A percentile compares a stretch with the other conserved stretches of the same genome.
Evolutionary conservation across 2,888 invertebrate species (phyloP).

Genomic region (Heliconius ethilla): DNA sequence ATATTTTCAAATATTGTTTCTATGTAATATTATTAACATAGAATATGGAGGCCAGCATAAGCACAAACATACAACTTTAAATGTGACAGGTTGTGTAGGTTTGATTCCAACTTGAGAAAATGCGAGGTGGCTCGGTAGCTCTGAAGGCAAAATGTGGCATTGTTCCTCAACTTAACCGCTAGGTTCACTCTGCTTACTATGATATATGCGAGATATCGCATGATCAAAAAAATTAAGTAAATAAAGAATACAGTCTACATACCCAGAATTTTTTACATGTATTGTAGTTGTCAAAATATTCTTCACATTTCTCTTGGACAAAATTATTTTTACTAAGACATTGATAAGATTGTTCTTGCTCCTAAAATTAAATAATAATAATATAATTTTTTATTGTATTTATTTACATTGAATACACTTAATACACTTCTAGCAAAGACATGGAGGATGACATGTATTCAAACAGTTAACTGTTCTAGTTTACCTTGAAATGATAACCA

Average conservation of each 20-base stretch:
- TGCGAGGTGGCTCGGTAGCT: too few relatives aligned
- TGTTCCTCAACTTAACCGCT: too few relatives aligned
- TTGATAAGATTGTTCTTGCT: conserved; percentile 86
- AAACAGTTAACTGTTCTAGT: background rate
- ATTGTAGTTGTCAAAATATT: conserved; percentile 89
- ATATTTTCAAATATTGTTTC: too few relatives aligned
- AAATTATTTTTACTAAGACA: conserved; percentile 87
- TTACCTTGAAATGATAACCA: background rate
- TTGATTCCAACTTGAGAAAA: too few relatives aligned
- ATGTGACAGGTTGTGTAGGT: too few relatives aligned
- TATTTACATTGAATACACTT: background rate
- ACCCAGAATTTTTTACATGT: conserved; percentile 93
- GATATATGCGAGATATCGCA: background rate
- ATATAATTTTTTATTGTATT: background rate
- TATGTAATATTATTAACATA: too few relatives aligned
- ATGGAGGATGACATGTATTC: too few relatives aligned
- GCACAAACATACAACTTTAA: too few relatives aligned
- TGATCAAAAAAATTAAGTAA: background rate
- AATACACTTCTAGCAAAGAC: too few relatives aligned
- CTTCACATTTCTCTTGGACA: conserved; percentile 84
- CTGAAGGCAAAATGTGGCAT: too few relatives aligned
- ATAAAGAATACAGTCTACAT: conserved; percentile 50
- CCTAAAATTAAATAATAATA: conserved; percentile 71
- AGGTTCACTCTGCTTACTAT: background rate
- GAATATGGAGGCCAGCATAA: too few relatives aligned